These are phyloP conservation scores for Ichneumoninae sp. DNA, from an alignment of 2,888 invertebrate species.

Conservation along the genomic window DNA sequence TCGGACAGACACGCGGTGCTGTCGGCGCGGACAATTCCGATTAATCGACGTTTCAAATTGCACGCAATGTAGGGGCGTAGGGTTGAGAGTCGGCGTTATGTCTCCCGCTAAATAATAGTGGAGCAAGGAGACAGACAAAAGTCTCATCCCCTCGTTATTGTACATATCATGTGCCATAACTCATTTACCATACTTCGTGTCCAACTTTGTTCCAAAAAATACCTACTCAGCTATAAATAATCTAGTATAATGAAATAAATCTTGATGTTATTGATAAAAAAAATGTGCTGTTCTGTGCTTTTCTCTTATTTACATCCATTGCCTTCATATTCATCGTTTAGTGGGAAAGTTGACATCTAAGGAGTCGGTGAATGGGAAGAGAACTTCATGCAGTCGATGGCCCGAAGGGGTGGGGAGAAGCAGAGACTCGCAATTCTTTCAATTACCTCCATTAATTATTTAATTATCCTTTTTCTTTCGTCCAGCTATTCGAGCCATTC, in stretches of 20 bases:
- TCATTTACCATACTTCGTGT: conserved; percentile 84
- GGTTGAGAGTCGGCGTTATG: conserved; percentile 19
- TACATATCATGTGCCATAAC: conserved; percentile 85
- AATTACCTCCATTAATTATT: conserved; percentile 42
- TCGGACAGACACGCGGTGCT: conserved; percentile 18
- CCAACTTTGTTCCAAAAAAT: conserved; percentile 84
- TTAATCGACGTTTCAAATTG: conserved; percentile 74
- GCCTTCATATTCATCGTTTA: conserved; percentile 1
- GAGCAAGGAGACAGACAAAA: conserved; percentile 42
- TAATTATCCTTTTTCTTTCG: conserved; percentile 27
- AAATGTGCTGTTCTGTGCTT: conserved; percentile 10
- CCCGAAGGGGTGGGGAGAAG: background rate
- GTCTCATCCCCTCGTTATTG: conserved; percentile 77
- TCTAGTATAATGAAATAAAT: conserved; percentile 84
- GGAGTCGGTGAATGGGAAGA: conserved; percentile 13
- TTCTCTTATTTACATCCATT: conserved; percentile 40
- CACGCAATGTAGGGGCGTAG: conserved; percentile 78
- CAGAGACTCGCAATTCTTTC: conserved; percentile 11
- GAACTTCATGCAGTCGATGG: conserved; percentile 9
- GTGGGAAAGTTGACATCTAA: conserved; percentile 16
- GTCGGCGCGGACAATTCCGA: conserved; percentile 16
- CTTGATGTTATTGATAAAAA: conserved; percentile 84
- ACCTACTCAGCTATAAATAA: conserved; percentile 84
- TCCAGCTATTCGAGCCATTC: background rate
- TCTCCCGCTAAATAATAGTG: conserved; percentile 45